These are phyloP conservation scores for Drosophila nigrodunni DNA, from an alignment of 1,140 invertebrate genomes.

Conservation along the genomic window DNA sequence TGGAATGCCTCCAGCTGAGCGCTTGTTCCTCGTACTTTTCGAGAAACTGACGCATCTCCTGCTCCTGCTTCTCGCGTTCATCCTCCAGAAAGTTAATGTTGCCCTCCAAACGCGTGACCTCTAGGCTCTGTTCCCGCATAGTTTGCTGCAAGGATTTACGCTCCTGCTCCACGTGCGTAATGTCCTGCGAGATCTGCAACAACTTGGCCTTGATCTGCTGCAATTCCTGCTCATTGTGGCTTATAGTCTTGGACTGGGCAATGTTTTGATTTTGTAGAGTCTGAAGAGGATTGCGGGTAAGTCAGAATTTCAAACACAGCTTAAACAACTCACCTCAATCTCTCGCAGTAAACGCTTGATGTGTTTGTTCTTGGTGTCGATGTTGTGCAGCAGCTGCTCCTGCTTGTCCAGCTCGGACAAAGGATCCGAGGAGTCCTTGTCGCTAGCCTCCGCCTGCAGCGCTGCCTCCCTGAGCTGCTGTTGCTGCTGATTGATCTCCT, in stretches of 20 bases:
- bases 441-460: constrained; percentile 70
- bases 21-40: constrained; percentile 69
- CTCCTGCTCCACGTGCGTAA: constrained; percentile 65
- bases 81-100: constrained; percentile 76
- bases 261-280: constrained; percentile 78
- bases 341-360: constrained; percentile 80
- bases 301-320: background rate
- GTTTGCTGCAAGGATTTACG: constrained; percentile 57
- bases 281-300: constrained; percentile 26
- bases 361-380: constrained; percentile 83
- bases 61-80: constrained; percentile 73
- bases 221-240: constrained; percentile 68
- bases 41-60: constrained; percentile 74
- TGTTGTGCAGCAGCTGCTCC: constrained; percentile 79
- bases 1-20: constrained; percentile 56
- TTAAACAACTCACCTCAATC: constrained; percentile 66
- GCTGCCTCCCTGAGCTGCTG: constrained; percentile 66
- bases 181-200: constrained; percentile 64
- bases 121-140: constrained; percentile 58
- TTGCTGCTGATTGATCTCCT: constrained; percentile 72
- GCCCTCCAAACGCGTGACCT: constrained; percentile 69
- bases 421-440: constrained; percentile 82
- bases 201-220: constrained; percentile 59
- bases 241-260: constrained; percentile 74
- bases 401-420: constrained; percentile 82